Evolutionary conservation across 1,140 invertebrate species (phyloP).

Genomic region (Brachystomella parvula): DNA sequence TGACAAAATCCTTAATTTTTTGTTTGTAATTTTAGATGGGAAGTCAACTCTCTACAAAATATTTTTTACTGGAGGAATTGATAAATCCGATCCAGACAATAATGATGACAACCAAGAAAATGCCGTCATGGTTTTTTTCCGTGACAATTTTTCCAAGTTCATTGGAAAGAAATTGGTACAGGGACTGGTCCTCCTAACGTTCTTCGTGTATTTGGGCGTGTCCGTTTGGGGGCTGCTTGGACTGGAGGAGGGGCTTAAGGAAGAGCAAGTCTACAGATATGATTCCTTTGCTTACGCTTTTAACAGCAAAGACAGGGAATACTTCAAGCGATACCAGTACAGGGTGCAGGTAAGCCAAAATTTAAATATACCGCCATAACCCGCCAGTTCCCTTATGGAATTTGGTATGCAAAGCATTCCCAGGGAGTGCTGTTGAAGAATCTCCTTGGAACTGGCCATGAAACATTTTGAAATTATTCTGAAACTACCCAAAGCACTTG

Average conservation of each 20-base stretch:
- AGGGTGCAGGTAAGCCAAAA: background rate
- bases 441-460: background rate
- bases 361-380: background rate
- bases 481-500: background rate
- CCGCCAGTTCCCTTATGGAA: background rate
- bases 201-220: background rate
- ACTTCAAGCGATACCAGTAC: background rate
- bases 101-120: constrained; percentile 76
- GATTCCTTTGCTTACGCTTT: background rate
- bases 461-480: background rate
- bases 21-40: background rate
- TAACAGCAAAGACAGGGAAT: background rate
- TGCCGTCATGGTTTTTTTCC: constrained; percentile 76
- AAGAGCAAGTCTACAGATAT: background rate
- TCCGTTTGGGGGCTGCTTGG: background rate
- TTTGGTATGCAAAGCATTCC: background rate
- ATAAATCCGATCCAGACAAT: constrained; percentile 70
- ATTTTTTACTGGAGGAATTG: background rate
- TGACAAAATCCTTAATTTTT: background rate
- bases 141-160: constrained; percentile 64
- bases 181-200: background rate
- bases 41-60: background rate
- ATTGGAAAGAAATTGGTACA: background rate
- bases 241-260: background rate
- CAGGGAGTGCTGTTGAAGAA: background rate